Percentiles rank a stretch among this genome's conserved stretches.
Evolutionary conservation across 2,113 vertebrate species (phyloP).

Genomic region (Crypturellus undulatus): DNA sequence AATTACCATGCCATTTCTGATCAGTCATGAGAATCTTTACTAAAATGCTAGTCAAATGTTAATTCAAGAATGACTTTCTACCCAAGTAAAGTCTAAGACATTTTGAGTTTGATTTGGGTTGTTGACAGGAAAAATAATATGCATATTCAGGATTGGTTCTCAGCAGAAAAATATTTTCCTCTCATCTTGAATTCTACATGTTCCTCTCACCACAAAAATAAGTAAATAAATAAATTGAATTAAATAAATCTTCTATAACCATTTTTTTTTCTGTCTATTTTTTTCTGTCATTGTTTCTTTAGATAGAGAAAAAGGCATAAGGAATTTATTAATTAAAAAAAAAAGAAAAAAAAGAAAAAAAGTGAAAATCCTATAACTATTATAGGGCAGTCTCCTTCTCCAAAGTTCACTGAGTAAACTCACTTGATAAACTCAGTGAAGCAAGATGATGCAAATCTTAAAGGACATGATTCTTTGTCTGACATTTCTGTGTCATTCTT

Average conservation of each 20-base stretch:
- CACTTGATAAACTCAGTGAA: neutral
- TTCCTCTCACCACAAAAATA: neutral
- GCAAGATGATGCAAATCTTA: neutral
- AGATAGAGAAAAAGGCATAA: neutral
- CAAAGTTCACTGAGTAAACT: neutral
- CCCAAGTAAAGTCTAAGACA: neutral
- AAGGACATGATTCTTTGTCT: neutral
- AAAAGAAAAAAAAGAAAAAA: neutral
- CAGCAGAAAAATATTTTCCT: neutral
- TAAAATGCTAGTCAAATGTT: neutral
- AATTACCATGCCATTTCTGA: neutral
- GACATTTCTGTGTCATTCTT: neutral
- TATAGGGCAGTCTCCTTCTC: neutral
- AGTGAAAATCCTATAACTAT: neutral
- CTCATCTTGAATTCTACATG: neutral
- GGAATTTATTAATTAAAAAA: neutral
- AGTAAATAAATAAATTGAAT: neutral
- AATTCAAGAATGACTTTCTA: neutral
- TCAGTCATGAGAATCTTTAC: neutral
- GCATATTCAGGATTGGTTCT: neutral
- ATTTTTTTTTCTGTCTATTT: neutral
- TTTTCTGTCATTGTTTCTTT: neutral
- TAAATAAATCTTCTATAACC: neutral
- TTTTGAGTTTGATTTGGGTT: neutral
- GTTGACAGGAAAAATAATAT: neutral